Evolutionary conservation across 2,113 vertebrate species (phyloP).

Genomic region (Pollimyrus isidori): DNA sequence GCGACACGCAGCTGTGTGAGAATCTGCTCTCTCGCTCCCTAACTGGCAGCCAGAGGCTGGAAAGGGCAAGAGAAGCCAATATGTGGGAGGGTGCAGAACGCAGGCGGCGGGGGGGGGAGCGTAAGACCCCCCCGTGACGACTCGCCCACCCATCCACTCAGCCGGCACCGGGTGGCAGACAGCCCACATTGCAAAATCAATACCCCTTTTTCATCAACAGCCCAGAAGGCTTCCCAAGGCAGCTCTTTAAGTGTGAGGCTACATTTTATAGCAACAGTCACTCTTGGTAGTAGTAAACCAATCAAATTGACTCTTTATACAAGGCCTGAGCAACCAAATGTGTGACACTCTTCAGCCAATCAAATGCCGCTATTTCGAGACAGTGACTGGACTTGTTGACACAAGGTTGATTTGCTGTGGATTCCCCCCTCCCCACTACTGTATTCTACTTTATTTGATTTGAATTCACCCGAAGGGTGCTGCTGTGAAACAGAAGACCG

Average conservation of each 20-base stretch:
- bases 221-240: neutral
- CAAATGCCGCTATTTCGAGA: constrained; percentile 1
- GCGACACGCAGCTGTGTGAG: neutral
- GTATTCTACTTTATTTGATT: neutral
- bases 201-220: constrained; percentile 10
- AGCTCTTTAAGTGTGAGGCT: neutral
- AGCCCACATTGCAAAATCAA: constrained; percentile 16
- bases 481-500: constrained; percentile 33
- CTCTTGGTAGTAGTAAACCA: constrained; percentile 18
- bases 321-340: neutral
- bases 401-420: neutral
- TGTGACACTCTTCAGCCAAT: neutral
- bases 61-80: neutral
- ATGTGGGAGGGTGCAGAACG: too few relatives aligned
- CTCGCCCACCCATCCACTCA: neutral
- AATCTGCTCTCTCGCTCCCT: neutral
- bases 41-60: neutral
- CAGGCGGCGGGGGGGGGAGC: neutral
- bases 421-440: neutral
- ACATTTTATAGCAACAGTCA: constrained; percentile 11
- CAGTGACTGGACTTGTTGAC: constrained; percentile 3
- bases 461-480: constrained; percentile 19
- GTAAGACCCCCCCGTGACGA: constrained; percentile 20
- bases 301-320: neutral
- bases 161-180: neutral